Base-by-base conservation (phyloP, 2,797 vertebrate species). In the Toxotes lorentzi region DNA sequence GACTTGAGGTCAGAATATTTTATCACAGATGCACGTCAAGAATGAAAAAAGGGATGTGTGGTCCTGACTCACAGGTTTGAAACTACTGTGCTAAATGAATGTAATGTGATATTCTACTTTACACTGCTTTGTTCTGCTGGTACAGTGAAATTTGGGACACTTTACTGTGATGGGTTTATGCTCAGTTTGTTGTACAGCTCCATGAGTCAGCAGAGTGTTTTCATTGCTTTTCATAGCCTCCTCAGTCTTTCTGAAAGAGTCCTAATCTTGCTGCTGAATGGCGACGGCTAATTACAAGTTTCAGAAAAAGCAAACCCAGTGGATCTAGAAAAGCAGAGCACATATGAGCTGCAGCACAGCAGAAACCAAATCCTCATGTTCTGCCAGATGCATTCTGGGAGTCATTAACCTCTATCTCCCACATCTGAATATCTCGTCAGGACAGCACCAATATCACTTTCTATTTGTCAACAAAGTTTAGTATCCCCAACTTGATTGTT, bases 391-490 rank as follows among this genome's bases (percentile, higher is more conserved):
- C 58, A 23, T 77, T 70, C 48, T 72, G 61, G 34, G 68, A 73
- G 50, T 41, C 23, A 48, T 77, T 79, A 75, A 53, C 17, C 2
- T 59, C 50, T 13, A 60, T 73, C 62, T 62, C 48, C 9, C 4
- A 2, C 27, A 17, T 56, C 56, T 56, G 10, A 81, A 71, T 50
- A 2, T 45, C 50, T 70, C 0, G 3, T 70, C 51, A 71, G 71
- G 41, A 76, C 78, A 58, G 53, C 0, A 2, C 35, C 1, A 14
- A 71, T 24, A 79, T 87, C 63, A n/a, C 23, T 81, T 51, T 80
- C 27, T 0, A 60, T 73, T 66, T 80, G 76, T 87, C 82, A 78
- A 34, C 70, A 70, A 54, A 66, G 35, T 66, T 72, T 32, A 58
- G 30, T 17, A 23, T n/a, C 58, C 11, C 50, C 8, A 16, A 9